phyloP scores from a whole-genome alignment of 2,797 vertebrate species.

The Melanotaenia boesemani region DNA sequence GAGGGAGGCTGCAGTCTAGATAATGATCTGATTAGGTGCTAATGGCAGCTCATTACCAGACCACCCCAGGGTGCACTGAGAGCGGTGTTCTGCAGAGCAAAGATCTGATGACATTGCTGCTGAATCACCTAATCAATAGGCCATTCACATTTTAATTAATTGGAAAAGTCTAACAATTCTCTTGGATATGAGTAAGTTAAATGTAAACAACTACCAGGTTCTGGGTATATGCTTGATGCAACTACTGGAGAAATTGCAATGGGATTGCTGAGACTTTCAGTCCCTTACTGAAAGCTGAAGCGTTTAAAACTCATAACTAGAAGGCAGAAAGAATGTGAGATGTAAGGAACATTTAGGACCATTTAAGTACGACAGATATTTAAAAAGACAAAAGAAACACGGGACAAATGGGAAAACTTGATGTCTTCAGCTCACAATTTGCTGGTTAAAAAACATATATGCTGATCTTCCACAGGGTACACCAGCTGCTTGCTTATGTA shows the following conservation, averaged over 20 bases:
- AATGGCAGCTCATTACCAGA: conserved; percentile 64
- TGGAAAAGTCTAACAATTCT: neutral
- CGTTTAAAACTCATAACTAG: neutral
- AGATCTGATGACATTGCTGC: conserved; percentile 43
- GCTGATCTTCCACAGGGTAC: neutral
- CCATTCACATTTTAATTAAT: conserved; percentile 7
- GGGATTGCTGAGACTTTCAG: neutral
- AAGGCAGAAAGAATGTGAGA: neutral
- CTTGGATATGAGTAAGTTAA: neutral
- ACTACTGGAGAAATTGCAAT: neutral
- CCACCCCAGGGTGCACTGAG: conserved; percentile 42
- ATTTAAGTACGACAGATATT: neutral
- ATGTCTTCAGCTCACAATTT: neutral
- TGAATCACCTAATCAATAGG: conserved; percentile 45
- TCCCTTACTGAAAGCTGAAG: neutral
- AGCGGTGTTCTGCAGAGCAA: conserved; percentile 31
- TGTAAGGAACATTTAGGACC: neutral
- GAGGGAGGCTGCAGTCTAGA: conserved; percentile 39
- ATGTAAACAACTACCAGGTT: conserved; percentile 1
- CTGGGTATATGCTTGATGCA: too few species aligned
- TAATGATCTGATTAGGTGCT: conserved; percentile 67
- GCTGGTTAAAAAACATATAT: conserved; percentile 7
- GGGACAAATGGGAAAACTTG: neutral
- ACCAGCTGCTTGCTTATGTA: neutral
- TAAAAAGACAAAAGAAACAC: neutral